Percentiles rank a stretch among this genome's conserved stretches.
phyloP scores from a whole-genome alignment of 2,797 vertebrate genomes.

The Neosalanx taihuensis region DNA sequence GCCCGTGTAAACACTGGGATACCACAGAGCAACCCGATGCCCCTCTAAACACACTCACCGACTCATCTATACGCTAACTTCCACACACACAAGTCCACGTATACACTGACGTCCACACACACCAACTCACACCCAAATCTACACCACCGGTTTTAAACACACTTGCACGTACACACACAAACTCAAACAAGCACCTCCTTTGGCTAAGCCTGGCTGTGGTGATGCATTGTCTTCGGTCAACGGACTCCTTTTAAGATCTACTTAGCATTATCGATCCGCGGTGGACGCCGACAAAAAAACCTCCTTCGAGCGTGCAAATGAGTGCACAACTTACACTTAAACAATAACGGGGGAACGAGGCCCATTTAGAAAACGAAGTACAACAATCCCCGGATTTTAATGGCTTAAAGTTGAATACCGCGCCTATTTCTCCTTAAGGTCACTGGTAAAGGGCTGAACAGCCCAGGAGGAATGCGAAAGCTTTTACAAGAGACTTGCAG shows the following conservation, averaged over 20 bases:
- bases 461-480: slow-evolving; percentile 46
- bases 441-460: slow-evolving; percentile 16
- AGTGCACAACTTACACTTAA: neutral
- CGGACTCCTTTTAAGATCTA: neutral
- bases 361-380: neutral
- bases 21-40: slow-evolving; percentile 28
- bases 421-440: slow-evolving; percentile 16
- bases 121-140: too few relatives aligned
- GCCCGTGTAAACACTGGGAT: slow-evolving; percentile 34
- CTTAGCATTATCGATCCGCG: slow-evolving; percentile 2
- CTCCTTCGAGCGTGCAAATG: neutral
- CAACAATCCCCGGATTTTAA: slow-evolving; percentile 4
- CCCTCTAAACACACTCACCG: slow-evolving; percentile 15
- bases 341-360: neutral
- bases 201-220: slow-evolving; percentile 20
- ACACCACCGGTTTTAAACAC: too few relatives aligned
- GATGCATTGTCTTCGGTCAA: too few relatives aligned
- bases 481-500: slow-evolving; percentile 37
- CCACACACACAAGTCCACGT: neutral
- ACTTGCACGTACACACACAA: neutral
- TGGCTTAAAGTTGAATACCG: neutral
- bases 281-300: too few relatives aligned
- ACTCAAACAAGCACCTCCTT: slow-evolving; percentile 52
- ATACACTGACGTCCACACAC: neutral
- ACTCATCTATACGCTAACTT: neutral